phyloP scores from a whole-genome alignment of 2,888 invertebrate species.

The Melinaea marsaeus region DNA sequence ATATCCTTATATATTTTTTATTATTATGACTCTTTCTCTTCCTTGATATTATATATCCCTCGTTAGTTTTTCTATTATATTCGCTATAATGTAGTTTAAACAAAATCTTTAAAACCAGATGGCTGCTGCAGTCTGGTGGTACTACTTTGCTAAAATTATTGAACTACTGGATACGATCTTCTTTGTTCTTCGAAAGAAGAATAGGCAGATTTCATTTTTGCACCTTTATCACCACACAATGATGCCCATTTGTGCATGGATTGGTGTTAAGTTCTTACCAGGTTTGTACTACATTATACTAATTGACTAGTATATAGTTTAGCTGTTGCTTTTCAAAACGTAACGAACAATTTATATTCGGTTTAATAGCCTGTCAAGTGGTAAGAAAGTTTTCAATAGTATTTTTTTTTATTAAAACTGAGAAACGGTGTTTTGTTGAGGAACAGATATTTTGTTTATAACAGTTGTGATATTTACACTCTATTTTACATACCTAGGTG shows the following conservation, averaged over 20 bases:
- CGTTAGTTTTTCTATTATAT: not conserved
- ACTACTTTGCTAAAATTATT: slow-evolving; percentile 87
- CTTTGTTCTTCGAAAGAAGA: slow-evolving; percentile 93
- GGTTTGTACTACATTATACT: slow-evolving; percentile 66
- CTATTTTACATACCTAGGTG: slow-evolving; percentile 77
- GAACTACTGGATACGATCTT: slow-evolving; percentile 90
- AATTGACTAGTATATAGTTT: not conserved
- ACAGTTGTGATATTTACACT: not conserved
- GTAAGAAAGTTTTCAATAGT: no score
- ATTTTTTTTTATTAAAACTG: no score
- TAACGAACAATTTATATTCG: not conserved
- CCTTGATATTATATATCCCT: no score
- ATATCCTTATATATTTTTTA: slow-evolving; percentile 8
- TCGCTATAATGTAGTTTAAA: not conserved
- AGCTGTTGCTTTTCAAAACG: not conserved
- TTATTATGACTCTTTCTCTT: no score
- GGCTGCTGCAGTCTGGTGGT: slow-evolving; percentile 85
- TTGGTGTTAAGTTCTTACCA: slow-evolving; percentile 86
- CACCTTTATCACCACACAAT: slow-evolving; percentile 93
- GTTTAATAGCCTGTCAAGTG: no score
- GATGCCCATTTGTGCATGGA: slow-evolving; percentile 89
- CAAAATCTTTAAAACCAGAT: slow-evolving; percentile 55
- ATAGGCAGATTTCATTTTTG: slow-evolving; percentile 90
- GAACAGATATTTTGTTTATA: no score
- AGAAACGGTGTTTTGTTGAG: no score